Base-by-base conservation (phyloP, 2,113 vertebrate species). In the Dascyllus trimaculatus region DNA sequence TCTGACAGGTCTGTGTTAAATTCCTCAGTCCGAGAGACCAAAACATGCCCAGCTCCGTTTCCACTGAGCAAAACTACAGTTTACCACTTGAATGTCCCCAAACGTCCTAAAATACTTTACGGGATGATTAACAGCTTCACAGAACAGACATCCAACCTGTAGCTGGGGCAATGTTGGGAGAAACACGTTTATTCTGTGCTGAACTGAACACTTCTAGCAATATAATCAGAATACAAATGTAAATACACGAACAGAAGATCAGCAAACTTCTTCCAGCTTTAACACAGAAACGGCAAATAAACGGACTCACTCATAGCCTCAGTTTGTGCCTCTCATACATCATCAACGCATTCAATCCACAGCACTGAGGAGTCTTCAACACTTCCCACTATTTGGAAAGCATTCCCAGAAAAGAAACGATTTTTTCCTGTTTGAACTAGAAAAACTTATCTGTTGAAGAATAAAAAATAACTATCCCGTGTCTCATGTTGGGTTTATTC, bases 1-100 rank as follows among this genome's bases (percentile, higher is more conserved):
- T 57, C 75, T 90, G 51, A 32, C 87, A 69, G 21, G 57, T 35
- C n/a, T 0, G 25, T 88, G 90, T 69, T 35, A 89, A 38, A 91
- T 91, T 90, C 79, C 86, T 87, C 19, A 21, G 46, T 2, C 78
- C 29, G n/a, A 54, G 29, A 22, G 13, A 83, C 53, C 54, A 18
- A 63, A 83, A 80, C 80, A 40, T 2, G 59, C 69, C 22, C 3
- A 65, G 26, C 26, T 70, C 49, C 43, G 9, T 64, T 62, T 46
- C 26, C 24, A 17, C 3, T n/a, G 3, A 51, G n/a, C 17, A 22
- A 17, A 60, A 48, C 53, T 24, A 5, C 25, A 38, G 21, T 32
- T 63, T 71, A 15, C 0, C 2, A 2, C 11, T 24, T 22, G 0
- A 32, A 54, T 1, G 22, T 43, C 45, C 45, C 11, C 17, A 73